Evolutionary conservation across 2,888 invertebrate species (phyloP).

Genomic region (Polia nebulosa): DNA sequence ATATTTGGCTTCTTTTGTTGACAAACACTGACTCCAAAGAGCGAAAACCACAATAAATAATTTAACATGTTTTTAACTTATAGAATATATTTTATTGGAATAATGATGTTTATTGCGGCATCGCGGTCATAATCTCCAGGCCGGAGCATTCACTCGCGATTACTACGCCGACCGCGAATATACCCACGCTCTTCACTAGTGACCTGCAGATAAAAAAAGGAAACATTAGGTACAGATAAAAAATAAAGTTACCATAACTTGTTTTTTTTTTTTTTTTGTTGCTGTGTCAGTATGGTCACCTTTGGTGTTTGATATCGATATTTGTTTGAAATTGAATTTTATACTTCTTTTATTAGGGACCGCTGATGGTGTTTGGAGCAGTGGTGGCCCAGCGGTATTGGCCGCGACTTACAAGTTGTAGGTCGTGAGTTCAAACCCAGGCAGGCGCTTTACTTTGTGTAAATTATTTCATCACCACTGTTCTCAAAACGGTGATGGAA

Average conservation of each 20-base stretch:
- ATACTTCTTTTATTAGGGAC: neutral
- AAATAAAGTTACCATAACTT: constrained; percentile 23
- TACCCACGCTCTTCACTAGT: constrained; percentile 94
- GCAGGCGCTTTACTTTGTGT: too few species aligned
- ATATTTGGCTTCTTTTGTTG: constrained; percentile 92
- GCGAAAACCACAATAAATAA: constrained; percentile 80
- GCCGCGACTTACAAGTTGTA: too few species aligned
- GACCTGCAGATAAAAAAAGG: constrained; percentile 91
- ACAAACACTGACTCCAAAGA: constrained; percentile 70
- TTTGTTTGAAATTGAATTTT: neutral
- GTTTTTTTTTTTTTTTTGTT: constrained; percentile 13
- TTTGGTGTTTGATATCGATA: neutral
- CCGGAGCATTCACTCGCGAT: constrained; percentile 95
- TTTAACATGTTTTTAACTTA: constrained; percentile 80
- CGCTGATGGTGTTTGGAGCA: too few species aligned
- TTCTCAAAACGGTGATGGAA: too few species aligned
- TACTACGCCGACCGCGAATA: constrained; percentile 94
- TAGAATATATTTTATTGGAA: constrained; percentile 43
- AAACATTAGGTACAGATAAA: constrained; percentile 47
- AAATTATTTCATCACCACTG: too few species aligned
- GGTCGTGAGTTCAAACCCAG: too few species aligned
- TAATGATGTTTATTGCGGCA: constrained; percentile 79
- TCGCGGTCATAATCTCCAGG: constrained; percentile 93
- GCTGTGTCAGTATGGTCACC: neutral
- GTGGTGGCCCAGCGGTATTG: too few species aligned